Evolutionary conservation across 2,888 invertebrate genomes (phyloP), one percentile per base, ranked within the genome.

Genomic region (Dryocosmus kuriphilus): DNA sequence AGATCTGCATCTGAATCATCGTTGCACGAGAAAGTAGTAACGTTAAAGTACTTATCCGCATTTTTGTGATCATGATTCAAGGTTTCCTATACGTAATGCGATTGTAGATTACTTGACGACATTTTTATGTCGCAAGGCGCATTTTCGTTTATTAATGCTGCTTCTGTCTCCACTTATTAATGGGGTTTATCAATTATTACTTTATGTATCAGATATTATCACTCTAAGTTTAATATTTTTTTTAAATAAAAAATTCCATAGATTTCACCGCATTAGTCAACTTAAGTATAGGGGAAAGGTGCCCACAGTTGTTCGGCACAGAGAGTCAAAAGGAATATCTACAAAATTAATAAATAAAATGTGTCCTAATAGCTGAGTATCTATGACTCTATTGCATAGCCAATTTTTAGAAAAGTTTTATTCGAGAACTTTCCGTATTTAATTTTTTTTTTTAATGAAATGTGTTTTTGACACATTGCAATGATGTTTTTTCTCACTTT

Each of bases 31-130:
- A 65, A 65, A 38, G 38, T 38, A 14, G 16, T 38, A 24, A 65
- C n/a, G n/a, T n/a, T 65, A 65, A 65, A 65, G 32, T 65, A n/a
- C n/a, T n/a, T n/a, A 32, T 65, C 22, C 65, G 65, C 38, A 41
- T 65, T 65, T 65, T 65, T 65, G n/a, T 32, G 38, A 65, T 65
- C 63, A 35, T 35, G 32, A 63, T 63, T 63, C 63, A 63, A 62
- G 62, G 63, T 14, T 63, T 63, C 22, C 35, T 35, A 35, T 19
- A 22, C 63, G 32, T 19, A 30, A 32, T 62, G n/a, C 62, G 32
- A 63, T 63, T 27, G 27, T 61, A 19, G 19, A 61, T 61, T 30
- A 61, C 19, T 19, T 61, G 19, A 27, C 2, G 24, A 32, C 19
- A 27, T 30, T 61, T 61, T 61, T n/a, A n/a, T 9, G 7, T 61